These are phyloP conservation scores for Aleiodes alternator DNA, from an alignment of 2,888 invertebrate species.

Conservation along the genomic window DNA sequence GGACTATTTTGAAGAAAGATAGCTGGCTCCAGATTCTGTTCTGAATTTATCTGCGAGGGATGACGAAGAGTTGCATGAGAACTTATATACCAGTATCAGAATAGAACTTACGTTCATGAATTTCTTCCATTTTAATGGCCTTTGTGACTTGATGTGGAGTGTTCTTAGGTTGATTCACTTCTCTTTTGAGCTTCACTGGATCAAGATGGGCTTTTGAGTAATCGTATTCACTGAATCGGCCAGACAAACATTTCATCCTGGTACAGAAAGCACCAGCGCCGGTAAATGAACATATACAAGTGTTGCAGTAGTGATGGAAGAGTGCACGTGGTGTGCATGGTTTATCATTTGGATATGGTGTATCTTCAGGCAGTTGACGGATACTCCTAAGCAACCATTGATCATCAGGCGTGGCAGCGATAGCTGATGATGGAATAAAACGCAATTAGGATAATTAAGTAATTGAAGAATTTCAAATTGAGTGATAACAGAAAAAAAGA, in stretches of 20 bases:
- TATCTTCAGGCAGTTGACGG: background rate
- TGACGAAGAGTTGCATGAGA: too few species aligned
- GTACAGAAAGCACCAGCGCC: slow-evolving; percentile 52
- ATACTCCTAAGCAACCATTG: background rate
- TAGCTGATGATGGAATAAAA: background rate
- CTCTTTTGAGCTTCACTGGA: background rate
- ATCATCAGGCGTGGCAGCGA: background rate
- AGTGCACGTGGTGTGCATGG: slow-evolving; percentile 62
- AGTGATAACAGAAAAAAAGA: too few species aligned
- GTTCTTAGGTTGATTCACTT: background rate
- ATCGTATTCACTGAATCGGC: slow-evolving; percentile 54
- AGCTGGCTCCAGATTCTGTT: too few species aligned
- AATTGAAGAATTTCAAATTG: too few species aligned
- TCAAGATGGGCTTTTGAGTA: slow-evolving; percentile 36
- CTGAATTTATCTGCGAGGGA: too few species aligned
- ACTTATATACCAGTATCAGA: background rate
- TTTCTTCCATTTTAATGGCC: too few species aligned
- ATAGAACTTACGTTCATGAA: slow-evolving; percentile 22
- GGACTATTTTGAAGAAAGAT: too few species aligned
- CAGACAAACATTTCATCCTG: slow-evolving; percentile 52
- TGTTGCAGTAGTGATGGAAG: slow-evolving; percentile 74
- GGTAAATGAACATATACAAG: slow-evolving; percentile 78
- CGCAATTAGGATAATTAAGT: too few species aligned
- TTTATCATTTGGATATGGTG: background rate
- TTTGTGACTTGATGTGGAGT: background rate